Percentiles rank a stretch among this genome's conserved stretches.
These are phyloP conservation scores for Botia kubotai DNA, from an alignment of 2,797 vertebrate species.

Conservation along the genomic window DNA sequence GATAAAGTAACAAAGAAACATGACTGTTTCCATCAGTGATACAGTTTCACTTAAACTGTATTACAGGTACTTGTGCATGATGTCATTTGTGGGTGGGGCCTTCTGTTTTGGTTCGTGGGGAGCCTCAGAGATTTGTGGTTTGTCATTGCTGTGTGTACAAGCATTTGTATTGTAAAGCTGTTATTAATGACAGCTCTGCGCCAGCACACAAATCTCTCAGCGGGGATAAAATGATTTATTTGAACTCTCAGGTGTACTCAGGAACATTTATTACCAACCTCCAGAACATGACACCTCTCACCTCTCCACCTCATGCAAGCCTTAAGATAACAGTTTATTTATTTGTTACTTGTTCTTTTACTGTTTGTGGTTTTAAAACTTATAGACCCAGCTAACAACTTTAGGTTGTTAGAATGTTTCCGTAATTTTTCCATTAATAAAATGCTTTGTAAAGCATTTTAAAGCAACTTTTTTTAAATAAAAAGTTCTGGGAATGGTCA, in stretches of 20 bases:
- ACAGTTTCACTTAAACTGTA: background rate
- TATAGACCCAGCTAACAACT: background rate
- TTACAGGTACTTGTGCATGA: background rate
- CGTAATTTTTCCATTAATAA: too few species aligned
- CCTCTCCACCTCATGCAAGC: constrained; percentile 41
- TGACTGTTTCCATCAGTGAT: background rate
- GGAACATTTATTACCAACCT: constrained; percentile 43
- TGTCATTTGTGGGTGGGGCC: background rate
- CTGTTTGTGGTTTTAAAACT: constrained; percentile 23
- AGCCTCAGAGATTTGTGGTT: background rate
- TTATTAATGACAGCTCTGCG: constrained; percentile 61
- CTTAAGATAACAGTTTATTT: constrained; percentile 37
- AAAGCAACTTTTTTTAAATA: too few species aligned
- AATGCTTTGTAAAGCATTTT: too few species aligned
- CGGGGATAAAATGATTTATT: constrained; percentile 47
- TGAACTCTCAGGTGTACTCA: constrained; percentile 52
- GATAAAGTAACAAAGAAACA: background rate
- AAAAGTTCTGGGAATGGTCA: too few species aligned
- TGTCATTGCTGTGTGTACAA: constrained; percentile 48
- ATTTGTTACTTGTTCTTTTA: constrained; percentile 32
- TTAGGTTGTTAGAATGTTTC: too few species aligned
- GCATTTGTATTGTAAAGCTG: constrained; percentile 46
- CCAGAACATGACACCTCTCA: constrained; percentile 35
- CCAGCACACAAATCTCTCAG: constrained; percentile 48
- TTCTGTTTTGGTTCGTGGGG: background rate